A percentile compares a stretch with the other conserved stretches of the same genome.
phyloP scores from a whole-genome alignment of 1,140 invertebrate genomes.

The Drosophila watanabei region DNA sequence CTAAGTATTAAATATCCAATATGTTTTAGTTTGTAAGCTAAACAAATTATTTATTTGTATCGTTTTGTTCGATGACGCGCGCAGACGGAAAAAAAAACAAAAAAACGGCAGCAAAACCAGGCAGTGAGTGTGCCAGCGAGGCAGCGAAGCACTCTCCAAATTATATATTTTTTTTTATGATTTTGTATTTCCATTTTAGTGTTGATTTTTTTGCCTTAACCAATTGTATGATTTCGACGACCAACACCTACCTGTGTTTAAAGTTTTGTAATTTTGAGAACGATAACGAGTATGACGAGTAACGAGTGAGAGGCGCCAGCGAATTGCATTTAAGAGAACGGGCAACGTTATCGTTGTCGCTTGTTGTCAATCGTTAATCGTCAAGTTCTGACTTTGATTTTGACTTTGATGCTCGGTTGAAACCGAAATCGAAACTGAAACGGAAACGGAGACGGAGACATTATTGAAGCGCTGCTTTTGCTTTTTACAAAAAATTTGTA shows the following conservation, averaged over 20 bases:
- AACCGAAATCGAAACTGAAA: constrained; percentile 19
- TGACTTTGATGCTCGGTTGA: constrained; percentile 14
- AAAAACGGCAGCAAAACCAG: constrained; percentile 6
- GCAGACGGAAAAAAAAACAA: not conserved
- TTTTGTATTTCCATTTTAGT: constrained; percentile 29
- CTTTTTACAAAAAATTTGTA: constrained; percentile 53
- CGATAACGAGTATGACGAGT: not conserved
- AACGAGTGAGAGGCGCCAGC: constrained; percentile 32
- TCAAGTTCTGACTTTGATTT: constrained; percentile 26
- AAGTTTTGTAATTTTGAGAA: constrained; percentile 18
- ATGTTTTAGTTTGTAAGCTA: constrained; percentile 72
- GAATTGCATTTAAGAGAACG: constrained; percentile 42
- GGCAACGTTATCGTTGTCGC: constrained; percentile 1
- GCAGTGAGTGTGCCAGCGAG: not conserved
- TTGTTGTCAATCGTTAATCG: constrained; percentile 2
- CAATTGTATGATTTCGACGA: constrained; percentile 7
- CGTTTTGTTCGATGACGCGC: constrained; percentile 23
- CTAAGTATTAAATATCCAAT: constrained; percentile 83
- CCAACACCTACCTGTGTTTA: not conserved
- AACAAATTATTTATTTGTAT: constrained; percentile 79
- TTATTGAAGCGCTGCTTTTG: constrained; percentile 29
- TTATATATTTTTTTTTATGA: constrained; percentile 8
- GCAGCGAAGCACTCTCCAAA: constrained; percentile 18
- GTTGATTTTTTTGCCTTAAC: constrained; percentile 15
- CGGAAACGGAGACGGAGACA: constrained; percentile 4